Evolutionary conservation across 2,797 vertebrate species (phyloP).

Genomic region (Eurystomus glaucurus): DNA sequence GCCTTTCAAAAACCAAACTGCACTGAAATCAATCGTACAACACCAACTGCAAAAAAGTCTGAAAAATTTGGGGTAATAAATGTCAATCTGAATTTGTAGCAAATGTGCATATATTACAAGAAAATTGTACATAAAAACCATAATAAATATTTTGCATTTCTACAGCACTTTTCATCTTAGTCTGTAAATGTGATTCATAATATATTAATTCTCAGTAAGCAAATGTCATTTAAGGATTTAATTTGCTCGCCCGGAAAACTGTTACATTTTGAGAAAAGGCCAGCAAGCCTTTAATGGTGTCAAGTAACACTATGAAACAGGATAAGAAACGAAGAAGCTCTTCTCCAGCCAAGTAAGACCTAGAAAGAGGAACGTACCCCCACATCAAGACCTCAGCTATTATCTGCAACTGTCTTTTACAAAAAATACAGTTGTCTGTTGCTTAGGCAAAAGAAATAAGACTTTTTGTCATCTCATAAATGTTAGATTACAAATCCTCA

Average conservation of each 20-base stretch:
- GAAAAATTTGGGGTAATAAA: not conserved
- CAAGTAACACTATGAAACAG: not conserved
- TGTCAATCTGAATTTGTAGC: not conserved
- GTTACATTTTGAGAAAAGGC: not conserved
- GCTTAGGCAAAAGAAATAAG: not conserved
- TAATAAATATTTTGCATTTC: conserved; percentile 34
- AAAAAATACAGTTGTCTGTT: not conserved
- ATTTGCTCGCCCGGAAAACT: not conserved
- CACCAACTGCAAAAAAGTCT: not conserved
- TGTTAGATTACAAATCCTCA: not conserved
- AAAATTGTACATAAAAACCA: not conserved
- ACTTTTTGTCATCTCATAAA: not conserved
- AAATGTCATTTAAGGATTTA: not conserved
- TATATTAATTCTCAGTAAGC: not conserved
- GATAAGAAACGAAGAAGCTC: not conserved
- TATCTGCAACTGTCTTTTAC: not conserved
- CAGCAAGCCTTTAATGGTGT: not conserved
- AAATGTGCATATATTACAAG: not conserved
- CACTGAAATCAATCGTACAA: not conserved
- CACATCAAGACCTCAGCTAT: not conserved
- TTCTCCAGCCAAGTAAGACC: not conserved
- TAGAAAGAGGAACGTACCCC: not conserved
- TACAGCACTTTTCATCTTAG: not conserved
- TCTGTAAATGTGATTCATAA: not conserved
- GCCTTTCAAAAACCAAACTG: not conserved